Evolutionary conservation across 2,888 invertebrate species (phyloP).

Genomic region (Seira ritae): DNA sequence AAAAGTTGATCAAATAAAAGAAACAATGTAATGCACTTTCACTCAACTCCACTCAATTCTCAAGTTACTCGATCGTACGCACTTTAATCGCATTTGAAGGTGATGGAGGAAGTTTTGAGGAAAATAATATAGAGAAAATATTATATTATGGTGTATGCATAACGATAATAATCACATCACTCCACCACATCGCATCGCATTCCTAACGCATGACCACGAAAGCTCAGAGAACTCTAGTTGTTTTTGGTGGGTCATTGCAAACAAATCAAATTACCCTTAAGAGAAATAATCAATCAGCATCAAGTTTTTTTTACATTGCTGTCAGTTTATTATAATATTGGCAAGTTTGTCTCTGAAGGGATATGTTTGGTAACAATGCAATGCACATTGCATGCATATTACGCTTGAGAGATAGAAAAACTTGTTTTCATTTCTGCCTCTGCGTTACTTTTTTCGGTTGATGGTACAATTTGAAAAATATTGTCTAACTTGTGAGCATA

Average conservation of each 20-base stretch:
- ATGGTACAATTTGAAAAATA: conserved; percentile 59
- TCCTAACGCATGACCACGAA: not conserved
- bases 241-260: conserved; percentile 33
- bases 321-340: conserved; percentile 38
- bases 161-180: not conserved
- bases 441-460: conserved; percentile 27
- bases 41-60: too few species aligned
- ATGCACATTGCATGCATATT: not conserved
- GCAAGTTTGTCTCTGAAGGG: conserved; percentile 40
- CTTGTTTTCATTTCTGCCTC: conserved; percentile 34
- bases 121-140: not conserved
- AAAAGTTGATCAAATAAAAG: too few species aligned
- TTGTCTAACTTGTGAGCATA: conserved; percentile 30
- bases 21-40: too few species aligned
- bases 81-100: not conserved
- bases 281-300: conserved; percentile 62
- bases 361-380: conserved; percentile 11
- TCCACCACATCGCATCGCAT: not conserved
- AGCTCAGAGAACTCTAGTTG: not conserved
- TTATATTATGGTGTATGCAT: not conserved
- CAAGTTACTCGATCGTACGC: not conserved
- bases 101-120: not conserved
- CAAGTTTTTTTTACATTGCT: conserved; percentile 50
- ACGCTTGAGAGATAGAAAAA: conserved; percentile 28
- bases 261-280: conserved; percentile 52